Percentiles rank a stretch among this genome's conserved stretches.
These are phyloP conservation scores for Distichodus sexfasciatus DNA, from an alignment of 2,797 vertebrate species.

Conservation along the genomic window DNA sequence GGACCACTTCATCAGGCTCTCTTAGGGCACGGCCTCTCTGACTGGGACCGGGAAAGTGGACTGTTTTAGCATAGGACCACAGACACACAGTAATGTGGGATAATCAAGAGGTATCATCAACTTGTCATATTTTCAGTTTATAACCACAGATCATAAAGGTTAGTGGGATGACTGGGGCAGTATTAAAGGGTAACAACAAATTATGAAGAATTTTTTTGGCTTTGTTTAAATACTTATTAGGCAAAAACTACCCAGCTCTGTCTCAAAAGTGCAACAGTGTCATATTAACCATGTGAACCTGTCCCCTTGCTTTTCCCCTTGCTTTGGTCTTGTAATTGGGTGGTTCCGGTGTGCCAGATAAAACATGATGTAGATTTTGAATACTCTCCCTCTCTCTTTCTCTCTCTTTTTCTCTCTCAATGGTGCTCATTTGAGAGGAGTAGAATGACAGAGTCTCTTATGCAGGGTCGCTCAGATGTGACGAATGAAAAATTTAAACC, in stretches of 20 bases:
- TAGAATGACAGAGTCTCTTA: conserved; percentile 69
- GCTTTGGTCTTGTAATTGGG: conserved; percentile 51
- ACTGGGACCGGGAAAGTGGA: neutral
- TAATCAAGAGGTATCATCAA: neutral
- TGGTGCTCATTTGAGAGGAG: conserved; percentile 72
- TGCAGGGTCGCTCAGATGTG: conserved; percentile 69
- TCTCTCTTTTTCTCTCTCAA: conserved; percentile 54
- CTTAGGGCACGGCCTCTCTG: neutral
- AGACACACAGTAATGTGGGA: neutral
- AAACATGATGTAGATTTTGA: conserved; percentile 54
- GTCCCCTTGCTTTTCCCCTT: conserved; percentile 35
- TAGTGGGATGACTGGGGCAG: conserved; percentile 8
- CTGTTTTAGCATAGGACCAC: neutral
- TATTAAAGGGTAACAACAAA: neutral
- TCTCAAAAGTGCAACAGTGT: conserved; percentile 24
- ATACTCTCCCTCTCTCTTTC: conserved; percentile 21
- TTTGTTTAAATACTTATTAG: neutral
- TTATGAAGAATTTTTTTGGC: conserved; percentile 2
- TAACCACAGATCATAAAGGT: conserved; percentile 1
- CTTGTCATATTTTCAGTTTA: conserved; percentile 1
- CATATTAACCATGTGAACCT: conserved; percentile 30
- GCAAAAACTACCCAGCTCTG: conserved; percentile 14
- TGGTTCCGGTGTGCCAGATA: conserved; percentile 50
- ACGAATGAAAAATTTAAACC: conserved; percentile 71
- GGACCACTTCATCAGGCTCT: conserved; percentile 62